A percentile compares a stretch with the other conserved stretches of the same genome.
Conservation (phyloP, 2,113 vertebrate species). For the Arizona elegans region DNA sequence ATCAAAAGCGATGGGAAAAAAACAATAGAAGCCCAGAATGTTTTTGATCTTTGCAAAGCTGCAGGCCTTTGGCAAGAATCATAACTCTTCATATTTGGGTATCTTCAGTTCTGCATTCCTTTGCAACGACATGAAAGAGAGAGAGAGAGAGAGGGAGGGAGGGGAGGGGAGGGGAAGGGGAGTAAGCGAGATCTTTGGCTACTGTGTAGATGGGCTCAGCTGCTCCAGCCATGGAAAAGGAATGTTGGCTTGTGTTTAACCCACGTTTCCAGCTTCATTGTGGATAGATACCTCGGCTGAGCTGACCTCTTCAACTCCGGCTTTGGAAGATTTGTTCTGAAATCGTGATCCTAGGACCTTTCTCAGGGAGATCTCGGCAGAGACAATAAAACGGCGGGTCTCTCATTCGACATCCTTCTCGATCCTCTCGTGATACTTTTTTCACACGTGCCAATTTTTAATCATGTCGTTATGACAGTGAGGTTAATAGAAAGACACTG, state of each 20-base stretch:
- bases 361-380: background rate
- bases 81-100: slow-evolving; percentile 16
- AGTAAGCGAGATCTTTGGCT: background rate
- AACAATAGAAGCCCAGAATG: background rate
- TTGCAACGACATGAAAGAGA: slow-evolving; percentile 19
- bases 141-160: background rate
- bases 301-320: slow-evolving; percentile 40
- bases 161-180: background rate
- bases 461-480: background rate
- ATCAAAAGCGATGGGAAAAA: background rate
- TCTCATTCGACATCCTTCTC: background rate
- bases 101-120: slow-evolving; percentile 21
- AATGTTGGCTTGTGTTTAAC: slow-evolving; percentile 23
- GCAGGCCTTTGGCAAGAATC: background rate
- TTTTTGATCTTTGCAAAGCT: slow-evolving; percentile 9
- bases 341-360: no score
- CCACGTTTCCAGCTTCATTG: background rate
- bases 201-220: background rate
- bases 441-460: background rate
- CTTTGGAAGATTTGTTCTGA: slow-evolving; percentile 19
- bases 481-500: background rate
- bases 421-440: background rate
- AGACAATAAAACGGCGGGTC: background rate
- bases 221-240: slow-evolving; percentile 18
- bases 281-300: slow-evolving; percentile 23